Evolutionary conservation across 2,888 invertebrate genomes (phyloP).

Genomic region (Drosophila cognata): DNA sequence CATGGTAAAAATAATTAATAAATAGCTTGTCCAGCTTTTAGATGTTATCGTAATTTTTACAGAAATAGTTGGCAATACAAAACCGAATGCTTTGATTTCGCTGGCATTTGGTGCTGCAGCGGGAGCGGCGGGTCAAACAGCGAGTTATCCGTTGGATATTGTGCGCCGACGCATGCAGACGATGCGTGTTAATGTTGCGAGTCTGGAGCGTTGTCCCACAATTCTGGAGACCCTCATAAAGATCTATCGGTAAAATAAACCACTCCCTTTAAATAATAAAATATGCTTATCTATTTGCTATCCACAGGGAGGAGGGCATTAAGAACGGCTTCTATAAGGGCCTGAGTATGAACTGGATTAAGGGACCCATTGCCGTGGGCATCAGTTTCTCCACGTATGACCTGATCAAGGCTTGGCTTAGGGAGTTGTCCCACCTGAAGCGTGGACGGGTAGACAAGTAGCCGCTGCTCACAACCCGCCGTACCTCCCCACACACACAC

Average conservation of each 20-base stretch:
- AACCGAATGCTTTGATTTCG: slow-evolving; percentile 88
- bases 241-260: slow-evolving; percentile 89
- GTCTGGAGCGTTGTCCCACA: slow-evolving; percentile 87
- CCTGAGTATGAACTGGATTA: slow-evolving; percentile 99
- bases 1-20: slow-evolving; percentile 86
- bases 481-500: slow-evolving; percentile 19
- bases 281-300: neutral
- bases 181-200: slow-evolving; percentile 85
- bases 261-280: neutral
- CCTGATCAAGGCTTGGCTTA: slow-evolving; percentile 88
- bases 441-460: slow-evolving; percentile 75
- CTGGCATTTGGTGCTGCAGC: slow-evolving; percentile 95
- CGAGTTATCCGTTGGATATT: slow-evolving; percentile 98
- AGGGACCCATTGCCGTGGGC: slow-evolving; percentile 95
- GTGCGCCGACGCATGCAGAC: slow-evolving; percentile 89
- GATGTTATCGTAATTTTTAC: slow-evolving; percentile 20
- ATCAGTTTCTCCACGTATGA: slow-evolving; percentile 99
- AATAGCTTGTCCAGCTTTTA: neutral
- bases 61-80: slow-evolving; percentile 85
- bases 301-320: slow-evolving; percentile 93
- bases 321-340: slow-evolving; percentile 98
- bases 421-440: slow-evolving; percentile 85
- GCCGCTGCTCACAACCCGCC: slow-evolving; percentile 3
- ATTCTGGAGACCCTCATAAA: slow-evolving; percentile 88
- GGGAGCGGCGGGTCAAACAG: slow-evolving; percentile 96